Conservation (phyloP, 2,888 invertebrate species). For the Celastrina argiolus region DNA sequence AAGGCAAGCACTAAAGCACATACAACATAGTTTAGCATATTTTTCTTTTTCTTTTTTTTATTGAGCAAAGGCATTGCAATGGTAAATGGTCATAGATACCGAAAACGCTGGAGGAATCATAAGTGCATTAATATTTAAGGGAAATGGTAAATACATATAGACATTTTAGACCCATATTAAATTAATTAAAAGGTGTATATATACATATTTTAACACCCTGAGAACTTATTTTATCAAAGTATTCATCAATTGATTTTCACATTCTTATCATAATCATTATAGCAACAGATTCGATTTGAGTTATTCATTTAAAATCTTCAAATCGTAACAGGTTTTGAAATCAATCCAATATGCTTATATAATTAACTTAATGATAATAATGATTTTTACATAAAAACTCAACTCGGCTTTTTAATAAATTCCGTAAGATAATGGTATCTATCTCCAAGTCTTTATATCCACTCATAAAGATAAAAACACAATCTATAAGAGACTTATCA, state of each 20-base stretch:
- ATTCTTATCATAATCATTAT: slow-evolving; percentile 3
- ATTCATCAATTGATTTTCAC: background rate
- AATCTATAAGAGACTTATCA: slow-evolving; percentile 7
- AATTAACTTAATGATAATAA: background rate
- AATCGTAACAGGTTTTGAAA: background rate
- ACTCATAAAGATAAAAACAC: slow-evolving; percentile 8
- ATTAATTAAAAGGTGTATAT: too few relatives aligned
- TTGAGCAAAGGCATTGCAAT: too few relatives aligned
- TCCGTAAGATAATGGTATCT: slow-evolving; percentile 3
- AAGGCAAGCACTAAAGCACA: too few relatives aligned
- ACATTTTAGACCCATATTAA: too few relatives aligned
- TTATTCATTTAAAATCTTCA: background rate
- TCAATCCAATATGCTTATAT: background rate
- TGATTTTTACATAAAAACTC: background rate
- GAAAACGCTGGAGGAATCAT: too few relatives aligned
- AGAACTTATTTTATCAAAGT: background rate
- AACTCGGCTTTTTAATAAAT: background rate
- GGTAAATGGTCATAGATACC: too few relatives aligned
- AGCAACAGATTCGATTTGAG: background rate
- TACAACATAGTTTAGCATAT: too few relatives aligned
- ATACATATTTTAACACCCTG: background rate
- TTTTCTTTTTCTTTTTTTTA: too few relatives aligned
- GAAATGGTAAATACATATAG: too few relatives aligned
- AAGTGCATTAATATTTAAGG: too few relatives aligned
- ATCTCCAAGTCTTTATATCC: slow-evolving; percentile 11